These are phyloP conservation scores for Hydriomena furcata DNA, from an alignment of 2,888 invertebrate species.

Conservation along the genomic window DNA sequence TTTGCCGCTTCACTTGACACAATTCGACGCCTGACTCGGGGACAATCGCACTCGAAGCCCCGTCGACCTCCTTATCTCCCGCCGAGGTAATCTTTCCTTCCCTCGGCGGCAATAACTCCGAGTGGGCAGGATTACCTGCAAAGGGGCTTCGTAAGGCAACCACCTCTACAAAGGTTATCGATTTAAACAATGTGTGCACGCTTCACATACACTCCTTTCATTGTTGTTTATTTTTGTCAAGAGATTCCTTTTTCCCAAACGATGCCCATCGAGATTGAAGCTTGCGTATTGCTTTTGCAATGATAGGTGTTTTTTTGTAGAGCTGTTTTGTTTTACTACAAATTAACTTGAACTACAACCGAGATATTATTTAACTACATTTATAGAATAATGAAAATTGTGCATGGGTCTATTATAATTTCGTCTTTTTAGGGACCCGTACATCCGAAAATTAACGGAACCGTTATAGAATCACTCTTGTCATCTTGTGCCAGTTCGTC, in stretches of 20 bases:
- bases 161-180: conserved; percentile 79
- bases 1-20: conserved; percentile 84
- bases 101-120: conserved; percentile 83
- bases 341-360: neutral
- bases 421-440: too few relatives aligned
- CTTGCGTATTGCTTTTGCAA: conserved; percentile 28
- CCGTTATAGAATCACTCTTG: too few relatives aligned
- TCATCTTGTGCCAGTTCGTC: too few relatives aligned
- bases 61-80: conserved; percentile 83
- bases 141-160: conserved; percentile 78
- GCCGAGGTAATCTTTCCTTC: conserved; percentile 83
- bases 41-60: conserved; percentile 83
- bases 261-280: conserved; percentile 28
- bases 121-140: conserved; percentile 83
- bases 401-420: too few relatives aligned
- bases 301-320: conserved; percentile 11
- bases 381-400: too few relatives aligned
- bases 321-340: conserved; percentile 8
- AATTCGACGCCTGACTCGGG: conserved; percentile 83
- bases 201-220: conserved; percentile 59
- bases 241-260: conserved; percentile 33
- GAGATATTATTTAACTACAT: too few relatives aligned
- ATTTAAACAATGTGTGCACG: conserved; percentile 76
- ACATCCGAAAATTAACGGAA: too few relatives aligned
- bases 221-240: conserved; percentile 51